phyloP scores from a whole-genome alignment of 2,888 invertebrate species.

The Neria commutata region DNA sequence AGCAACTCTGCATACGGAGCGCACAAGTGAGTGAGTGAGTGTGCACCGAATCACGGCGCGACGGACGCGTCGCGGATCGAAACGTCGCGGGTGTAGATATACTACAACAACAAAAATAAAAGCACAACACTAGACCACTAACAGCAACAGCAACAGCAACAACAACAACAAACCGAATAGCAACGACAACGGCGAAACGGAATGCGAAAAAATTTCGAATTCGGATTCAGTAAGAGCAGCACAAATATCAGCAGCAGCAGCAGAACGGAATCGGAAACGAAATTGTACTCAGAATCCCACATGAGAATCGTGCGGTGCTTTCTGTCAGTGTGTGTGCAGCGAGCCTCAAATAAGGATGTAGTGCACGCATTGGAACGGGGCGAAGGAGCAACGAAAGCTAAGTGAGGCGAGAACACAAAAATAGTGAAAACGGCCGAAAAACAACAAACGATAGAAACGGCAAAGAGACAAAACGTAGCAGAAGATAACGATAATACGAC shows the following conservation, averaged over 20 bases:
- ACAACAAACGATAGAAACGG: conserved; percentile 13
- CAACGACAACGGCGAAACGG: conserved; percentile 19
- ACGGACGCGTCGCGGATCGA: conserved; percentile 36
- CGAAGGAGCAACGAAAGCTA: conserved; percentile 19
- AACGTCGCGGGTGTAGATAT: conserved; percentile 42
- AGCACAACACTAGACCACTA: conserved; percentile 21
- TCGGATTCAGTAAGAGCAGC: conserved; percentile 7
- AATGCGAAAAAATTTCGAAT: conserved; percentile 14
- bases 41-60: conserved; percentile 16
- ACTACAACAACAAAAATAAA: conserved; percentile 33
- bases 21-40: no score
- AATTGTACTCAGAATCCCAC: no score
- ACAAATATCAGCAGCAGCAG: conserved; percentile 41
- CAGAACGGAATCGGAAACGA: conserved; percentile 14
- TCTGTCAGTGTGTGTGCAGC: no score
- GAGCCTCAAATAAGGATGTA: no score
- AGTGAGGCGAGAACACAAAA: conserved; percentile 18
- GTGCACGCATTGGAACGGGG: conserved; percentile 29
- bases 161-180: neutral
- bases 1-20: conserved; percentile 2
- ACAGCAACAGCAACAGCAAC: conserved; percentile 23
- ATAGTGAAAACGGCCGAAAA: neutral
- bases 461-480: conserved; percentile 8
- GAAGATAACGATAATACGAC: conserved; percentile 4
- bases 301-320: no score